Percentiles rank a stretch among this genome's conserved stretches.
Conservation (phyloP, 2,113 vertebrate species). For the Xiphophorus maculatus region DNA sequence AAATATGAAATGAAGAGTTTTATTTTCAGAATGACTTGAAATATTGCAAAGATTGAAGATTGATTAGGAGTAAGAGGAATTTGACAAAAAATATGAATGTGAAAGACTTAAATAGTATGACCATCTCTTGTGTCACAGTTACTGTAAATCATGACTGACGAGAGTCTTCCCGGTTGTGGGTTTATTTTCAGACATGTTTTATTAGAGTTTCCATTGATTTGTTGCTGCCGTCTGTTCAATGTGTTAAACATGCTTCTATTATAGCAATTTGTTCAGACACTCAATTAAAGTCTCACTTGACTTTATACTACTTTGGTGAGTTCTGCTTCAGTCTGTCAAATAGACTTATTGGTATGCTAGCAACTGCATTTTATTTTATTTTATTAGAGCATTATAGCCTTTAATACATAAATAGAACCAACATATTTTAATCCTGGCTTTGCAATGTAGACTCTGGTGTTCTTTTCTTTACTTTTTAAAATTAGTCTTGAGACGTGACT, state of each 20-base stretch:
- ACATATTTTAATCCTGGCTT: neutral
- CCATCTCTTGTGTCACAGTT: neutral
- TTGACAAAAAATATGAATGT: neutral
- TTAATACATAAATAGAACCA: neutral
- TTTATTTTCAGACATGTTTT: neutral
- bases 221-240: neutral
- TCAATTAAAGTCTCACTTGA: no score
- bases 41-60: neutral
- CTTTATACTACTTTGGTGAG: neutral
- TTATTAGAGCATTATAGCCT: neutral
- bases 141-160: neutral
- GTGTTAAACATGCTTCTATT: neutral
- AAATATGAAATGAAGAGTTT: neutral
- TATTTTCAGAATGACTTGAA: neutral
- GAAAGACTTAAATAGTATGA: neutral
- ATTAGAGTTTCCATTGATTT: neutral
- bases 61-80: neutral
- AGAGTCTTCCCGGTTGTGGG: neutral
- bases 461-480: no score
- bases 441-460: neutral
- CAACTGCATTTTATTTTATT: neutral
- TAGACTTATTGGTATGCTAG: neutral
- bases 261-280: neutral
- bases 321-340: neutral
- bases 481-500: no score